phyloP scores from a whole-genome alignment of 2,797 vertebrate genomes.

The Acomys russatus region DNA sequence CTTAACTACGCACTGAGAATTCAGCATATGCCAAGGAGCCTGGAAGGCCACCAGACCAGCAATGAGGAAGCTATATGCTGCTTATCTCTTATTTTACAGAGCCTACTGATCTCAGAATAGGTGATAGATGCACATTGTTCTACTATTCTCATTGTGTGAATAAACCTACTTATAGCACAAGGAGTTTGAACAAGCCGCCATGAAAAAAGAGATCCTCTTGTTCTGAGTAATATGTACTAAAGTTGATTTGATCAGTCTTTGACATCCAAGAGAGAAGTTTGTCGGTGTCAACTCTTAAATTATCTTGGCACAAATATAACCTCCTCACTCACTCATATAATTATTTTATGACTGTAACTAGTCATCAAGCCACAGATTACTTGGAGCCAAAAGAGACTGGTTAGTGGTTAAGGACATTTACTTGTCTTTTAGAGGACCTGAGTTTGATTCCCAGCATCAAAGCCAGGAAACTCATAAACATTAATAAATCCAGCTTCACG shows the following conservation, averaged over 20 bases:
- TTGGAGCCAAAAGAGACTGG: neutral
- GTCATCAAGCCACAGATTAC: neutral
- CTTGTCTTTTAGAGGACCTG: neutral
- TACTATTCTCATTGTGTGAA: neutral
- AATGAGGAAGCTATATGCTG: neutral
- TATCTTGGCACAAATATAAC: neutral
- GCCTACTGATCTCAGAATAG: neutral
- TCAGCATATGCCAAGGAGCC: neutral
- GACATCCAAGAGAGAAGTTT: neutral
- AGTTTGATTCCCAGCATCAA: neutral
- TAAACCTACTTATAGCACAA: neutral
- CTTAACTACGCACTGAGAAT: neutral
- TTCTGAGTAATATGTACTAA: neutral
- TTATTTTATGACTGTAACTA: conserved; percentile 8
- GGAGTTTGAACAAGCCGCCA: neutral
- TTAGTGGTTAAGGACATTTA: neutral
- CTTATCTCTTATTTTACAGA: neutral
- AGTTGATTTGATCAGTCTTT: neutral
- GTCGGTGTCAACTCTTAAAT: neutral
- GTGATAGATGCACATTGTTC: neutral
- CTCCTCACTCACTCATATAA: neutral
- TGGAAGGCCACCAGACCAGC: rapidly evolving
- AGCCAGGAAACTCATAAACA: neutral
- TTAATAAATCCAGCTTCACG: neutral
- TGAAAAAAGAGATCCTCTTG: neutral